Conservation (phyloP, 2,113 vertebrate genomes). For the Platysteira castanea region DNA sequence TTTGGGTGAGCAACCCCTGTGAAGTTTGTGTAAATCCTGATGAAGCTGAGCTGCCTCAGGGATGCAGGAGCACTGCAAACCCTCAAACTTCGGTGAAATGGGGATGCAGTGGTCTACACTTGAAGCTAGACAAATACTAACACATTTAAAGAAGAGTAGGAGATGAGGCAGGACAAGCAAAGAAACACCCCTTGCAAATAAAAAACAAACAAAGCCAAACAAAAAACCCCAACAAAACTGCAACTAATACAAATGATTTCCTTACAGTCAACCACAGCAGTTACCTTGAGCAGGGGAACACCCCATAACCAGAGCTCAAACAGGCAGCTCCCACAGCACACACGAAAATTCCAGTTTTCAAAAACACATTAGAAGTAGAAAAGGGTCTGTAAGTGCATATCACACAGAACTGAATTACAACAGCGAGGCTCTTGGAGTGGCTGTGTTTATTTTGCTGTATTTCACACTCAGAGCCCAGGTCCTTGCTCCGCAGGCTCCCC, state of each 20-base stretch:
- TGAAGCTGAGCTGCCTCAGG: background rate
- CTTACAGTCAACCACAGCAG: background rate
- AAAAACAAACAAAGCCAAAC: background rate
- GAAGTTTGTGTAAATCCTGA: background rate
- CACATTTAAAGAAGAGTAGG: too few relatives aligned
- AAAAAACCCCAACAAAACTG: background rate
- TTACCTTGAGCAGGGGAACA: background rate
- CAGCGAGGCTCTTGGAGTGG: rapidly evolving
- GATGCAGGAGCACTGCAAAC: background rate
- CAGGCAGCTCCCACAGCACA: background rate
- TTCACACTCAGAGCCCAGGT: rapidly evolving
- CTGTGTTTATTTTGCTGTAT: background rate
- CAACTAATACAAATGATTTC: background rate
- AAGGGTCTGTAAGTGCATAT: rapidly evolving
- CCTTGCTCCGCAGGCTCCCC: background rate
- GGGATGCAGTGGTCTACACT: background rate
- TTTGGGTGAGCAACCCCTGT: background rate
- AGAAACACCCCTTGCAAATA: background rate
- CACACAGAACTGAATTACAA: rapidly evolving
- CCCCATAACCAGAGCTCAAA: background rate
- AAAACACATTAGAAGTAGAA: rapidly evolving
- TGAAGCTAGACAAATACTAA: background rate
- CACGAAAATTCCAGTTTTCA: background rate
- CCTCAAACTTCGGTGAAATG: background rate
- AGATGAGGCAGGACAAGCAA: background rate